Percentiles rank a stretch among this genome's conserved stretches.
Conservation (phyloP, 1,140 invertebrate species). For the Zaprionus inermis region DNA sequence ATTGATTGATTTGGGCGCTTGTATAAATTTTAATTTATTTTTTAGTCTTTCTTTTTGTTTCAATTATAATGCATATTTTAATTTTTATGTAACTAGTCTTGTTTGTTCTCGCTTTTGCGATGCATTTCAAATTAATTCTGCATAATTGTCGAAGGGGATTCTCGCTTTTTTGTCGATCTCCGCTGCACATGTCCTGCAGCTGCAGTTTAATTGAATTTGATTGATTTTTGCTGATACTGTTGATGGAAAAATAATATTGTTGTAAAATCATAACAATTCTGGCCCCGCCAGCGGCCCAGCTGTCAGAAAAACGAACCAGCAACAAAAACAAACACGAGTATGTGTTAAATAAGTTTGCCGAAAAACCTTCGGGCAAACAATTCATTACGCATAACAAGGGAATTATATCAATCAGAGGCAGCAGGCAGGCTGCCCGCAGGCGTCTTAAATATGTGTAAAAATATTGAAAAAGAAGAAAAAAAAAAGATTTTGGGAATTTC, state of each 20-base stretch:
- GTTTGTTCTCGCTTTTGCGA: conserved; percentile 28
- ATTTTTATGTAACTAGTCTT: conserved; percentile 32
- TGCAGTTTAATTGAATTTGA: conserved; percentile 78
- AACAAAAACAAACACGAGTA: conserved; percentile 37
- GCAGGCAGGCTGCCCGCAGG: background rate
- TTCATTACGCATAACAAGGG: too few relatives aligned
- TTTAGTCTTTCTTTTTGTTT: conserved; percentile 46
- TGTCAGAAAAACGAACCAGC: conserved; percentile 24
- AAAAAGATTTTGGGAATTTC: too few relatives aligned
- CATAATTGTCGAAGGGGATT: conserved; percentile 53
- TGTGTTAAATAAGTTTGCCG: conserved; percentile 2
- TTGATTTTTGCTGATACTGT: conserved; percentile 80
- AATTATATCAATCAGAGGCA: background rate
- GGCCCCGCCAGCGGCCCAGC: conserved; percentile 2
- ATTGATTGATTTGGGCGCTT: conserved; percentile 65
- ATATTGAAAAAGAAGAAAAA: too few relatives aligned
- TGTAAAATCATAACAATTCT: conserved; percentile 73
- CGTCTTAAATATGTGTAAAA: too few relatives aligned
- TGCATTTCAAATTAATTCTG: conserved; percentile 60
- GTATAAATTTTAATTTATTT: conserved; percentile 55
- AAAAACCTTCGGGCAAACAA: conserved; percentile 19
- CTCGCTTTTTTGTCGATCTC: conserved; percentile 34
- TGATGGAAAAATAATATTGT: conserved; percentile 82
- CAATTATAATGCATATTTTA: conserved; percentile 52
- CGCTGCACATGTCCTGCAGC: conserved; percentile 53